phyloP scores from a whole-genome alignment of 2,888 invertebrate species.

The Lamproptera curius region DNA sequence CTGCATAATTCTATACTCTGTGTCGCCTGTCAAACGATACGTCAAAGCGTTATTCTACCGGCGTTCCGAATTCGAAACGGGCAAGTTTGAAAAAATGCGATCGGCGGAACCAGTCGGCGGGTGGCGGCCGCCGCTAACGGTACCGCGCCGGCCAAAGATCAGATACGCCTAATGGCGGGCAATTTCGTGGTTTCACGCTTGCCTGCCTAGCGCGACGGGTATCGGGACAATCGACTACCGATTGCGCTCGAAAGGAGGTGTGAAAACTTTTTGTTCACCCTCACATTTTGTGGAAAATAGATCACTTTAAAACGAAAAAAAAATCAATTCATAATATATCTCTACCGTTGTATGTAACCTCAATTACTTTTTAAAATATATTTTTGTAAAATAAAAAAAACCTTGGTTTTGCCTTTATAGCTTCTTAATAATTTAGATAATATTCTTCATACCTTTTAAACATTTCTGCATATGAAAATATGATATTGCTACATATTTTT shows the following conservation, averaged over 20 bases:
- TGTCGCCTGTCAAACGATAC: not conserved
- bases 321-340: too few species aligned
- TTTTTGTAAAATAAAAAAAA: too few species aligned
- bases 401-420: too few species aligned
- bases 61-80: constrained; percentile 14
- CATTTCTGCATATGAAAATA: too few species aligned
- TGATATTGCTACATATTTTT: too few species aligned
- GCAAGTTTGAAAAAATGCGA: constrained; percentile 8
- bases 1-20: not conserved
- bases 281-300: too few species aligned
- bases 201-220: constrained; percentile 11
- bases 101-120: constrained; percentile 17
- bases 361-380: too few species aligned
- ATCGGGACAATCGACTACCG: constrained; percentile 8
- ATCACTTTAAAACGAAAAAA: too few species aligned
- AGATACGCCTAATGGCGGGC: constrained; percentile 21
- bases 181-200: constrained; percentile 21
- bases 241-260: not conserved
- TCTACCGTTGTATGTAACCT: too few species aligned
- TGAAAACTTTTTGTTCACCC: too few species aligned
- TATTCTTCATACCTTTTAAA: too few species aligned
- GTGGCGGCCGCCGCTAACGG: constrained; percentile 15
- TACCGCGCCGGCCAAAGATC: constrained; percentile 17
- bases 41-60: constrained; percentile 11
- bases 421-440: too few species aligned